Base-by-base conservation (phyloP, 2,888 invertebrate genomes). In the Hylaea fasciaria region DNA sequence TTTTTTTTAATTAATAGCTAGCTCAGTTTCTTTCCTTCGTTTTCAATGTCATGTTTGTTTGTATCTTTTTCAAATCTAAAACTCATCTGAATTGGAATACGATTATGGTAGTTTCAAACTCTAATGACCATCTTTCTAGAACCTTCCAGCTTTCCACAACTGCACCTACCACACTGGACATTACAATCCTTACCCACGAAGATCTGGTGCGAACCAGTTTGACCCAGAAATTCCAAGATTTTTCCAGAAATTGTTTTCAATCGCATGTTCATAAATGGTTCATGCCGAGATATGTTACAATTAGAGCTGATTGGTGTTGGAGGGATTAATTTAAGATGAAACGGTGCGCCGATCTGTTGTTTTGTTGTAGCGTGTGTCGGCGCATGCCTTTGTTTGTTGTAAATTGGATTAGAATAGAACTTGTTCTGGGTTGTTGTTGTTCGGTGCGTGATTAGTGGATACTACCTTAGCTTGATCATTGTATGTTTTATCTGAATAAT, bases 241-340 rank as follows among this genome's bases (percentile, higher is more conserved):
- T 51, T 55, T 44, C 44, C 45, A 45, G 48, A 52, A 47, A 45
- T 29, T 17, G 10, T 39, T 40, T 39, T 45, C 40, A 16, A 29
- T n/a, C 11, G 14, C 16, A 12, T 14, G 29, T 47, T 57, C 55
- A 52, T n/a, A n/a, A n/a, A n/a, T n/a, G n/a, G 16, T 52, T 62
- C 53, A 48, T 48, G 61, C 57, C 52, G 55, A 65, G 65, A 58
- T 67, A 45, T 10, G 56, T 70, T 59, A 60, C 70, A 70, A 67
- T 69, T 66, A 67, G 55, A 16, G 59, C 59, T 70, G 62, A 69
- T 70, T 67, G 63, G 59, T 62, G 66, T 8, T 64, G 50, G 41
- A 39, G 32, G 54, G 66, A 62, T 69, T 59, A 59, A 62, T 70
- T 67, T 60, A 56, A 60, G 67, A 67, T 63, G 44, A 68, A 64